phyloP scores from a whole-genome alignment of 1,140 invertebrate genomes.

The Drosophila orena region DNA sequence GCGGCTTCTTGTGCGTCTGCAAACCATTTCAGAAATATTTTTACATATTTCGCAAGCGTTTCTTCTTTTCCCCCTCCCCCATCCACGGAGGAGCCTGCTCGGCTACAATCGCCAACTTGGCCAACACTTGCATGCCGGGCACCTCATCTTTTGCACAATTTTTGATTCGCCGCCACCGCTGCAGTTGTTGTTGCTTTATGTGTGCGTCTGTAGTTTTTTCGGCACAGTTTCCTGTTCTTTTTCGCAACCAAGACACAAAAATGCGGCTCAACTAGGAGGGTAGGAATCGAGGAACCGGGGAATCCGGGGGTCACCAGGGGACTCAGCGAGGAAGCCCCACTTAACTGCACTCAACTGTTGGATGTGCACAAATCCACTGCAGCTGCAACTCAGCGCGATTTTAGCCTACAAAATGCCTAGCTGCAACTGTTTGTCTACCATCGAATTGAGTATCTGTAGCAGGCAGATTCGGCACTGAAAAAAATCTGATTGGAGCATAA shows the following conservation, averaged over 20 bases:
- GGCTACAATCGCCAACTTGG: constrained; percentile 73
- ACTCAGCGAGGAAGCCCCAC: constrained; percentile 44
- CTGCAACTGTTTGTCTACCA: constrained; percentile 51
- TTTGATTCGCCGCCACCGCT: constrained; percentile 28
- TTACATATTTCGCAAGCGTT: constrained; percentile 68
- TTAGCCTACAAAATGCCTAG: constrained; percentile 31
- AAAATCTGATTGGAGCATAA: not conserved
- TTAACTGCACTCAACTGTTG: constrained; percentile 55
- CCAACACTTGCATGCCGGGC: constrained; percentile 53
- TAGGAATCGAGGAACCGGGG: constrained; percentile 41
- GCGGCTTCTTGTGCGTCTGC: constrained; percentile 55
- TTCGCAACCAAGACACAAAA: constrained; percentile 71
- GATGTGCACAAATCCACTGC: constrained; percentile 50
- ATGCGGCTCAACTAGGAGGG: constrained; percentile 71
- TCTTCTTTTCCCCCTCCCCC: constrained; percentile 16
- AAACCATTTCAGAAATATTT: constrained; percentile 77
- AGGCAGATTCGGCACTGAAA: constrained; percentile 26
- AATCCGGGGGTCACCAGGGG: constrained; percentile 18
- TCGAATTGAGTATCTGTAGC: constrained; percentile 42
- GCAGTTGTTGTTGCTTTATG: constrained; percentile 37
- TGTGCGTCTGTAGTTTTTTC: constrained; percentile 2
- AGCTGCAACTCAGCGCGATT: constrained; percentile 46
- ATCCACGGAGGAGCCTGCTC: constrained; percentile 59
- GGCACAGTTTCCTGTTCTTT: constrained; percentile 77
- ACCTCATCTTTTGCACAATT: constrained; percentile 74